Base-by-base conservation (phyloP, 1,140 invertebrate species). In the Nasonia giraulti region DNA sequence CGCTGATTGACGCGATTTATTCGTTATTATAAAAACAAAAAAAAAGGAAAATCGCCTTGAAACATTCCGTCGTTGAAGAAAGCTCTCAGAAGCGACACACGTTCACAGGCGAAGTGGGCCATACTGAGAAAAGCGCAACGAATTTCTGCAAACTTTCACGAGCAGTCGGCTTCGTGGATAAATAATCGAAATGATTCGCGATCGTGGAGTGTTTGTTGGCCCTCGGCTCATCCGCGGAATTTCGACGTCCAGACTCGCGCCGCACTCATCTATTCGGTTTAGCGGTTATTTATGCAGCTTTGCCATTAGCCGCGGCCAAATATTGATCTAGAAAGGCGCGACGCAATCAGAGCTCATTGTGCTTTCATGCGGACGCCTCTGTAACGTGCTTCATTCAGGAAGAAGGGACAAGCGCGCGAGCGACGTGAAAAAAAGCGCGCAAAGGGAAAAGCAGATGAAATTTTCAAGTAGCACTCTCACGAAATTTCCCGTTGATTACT, bases 271-370 rank as follows among this genome's bases (percentile, higher is more conserved):
- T 0, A 62, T n/a, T 62, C 55, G 55, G 20, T 17, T 40, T n/a
- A n/a, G 31, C 47, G n/a, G 37, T 79, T 79, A 79, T 79, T 79
- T 66, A 79, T 79, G 50, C 77, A 79, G 55, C 27, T 66, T 37
- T 37, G 31, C 55, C 50, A 79, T 79, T 79, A 79, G 55, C 20
- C 14, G 12, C 23, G 14, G 50, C 77, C 55, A 20, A 75, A 44
- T n/a, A 37, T 66, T 79, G 50, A 66, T 79, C 68, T 71, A 71
- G 40, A 81, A 81, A 81, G 17, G 79, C 68, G 50, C 44, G 40
- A 40, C 44, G 79, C 68, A 81, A 81, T 81, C 79, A 81, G 68
- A 31, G 68, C 79, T 81, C 79, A 81, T 81, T 71, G 37, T 44
- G 37, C 6, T 81, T 81, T 81, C 68, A 81, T 69, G 44, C 23